Percentiles rank a stretch among this genome's conserved stretches.
Conservation (phyloP, 2,888 invertebrate species). For the Notocelia uddmanniana region DNA sequence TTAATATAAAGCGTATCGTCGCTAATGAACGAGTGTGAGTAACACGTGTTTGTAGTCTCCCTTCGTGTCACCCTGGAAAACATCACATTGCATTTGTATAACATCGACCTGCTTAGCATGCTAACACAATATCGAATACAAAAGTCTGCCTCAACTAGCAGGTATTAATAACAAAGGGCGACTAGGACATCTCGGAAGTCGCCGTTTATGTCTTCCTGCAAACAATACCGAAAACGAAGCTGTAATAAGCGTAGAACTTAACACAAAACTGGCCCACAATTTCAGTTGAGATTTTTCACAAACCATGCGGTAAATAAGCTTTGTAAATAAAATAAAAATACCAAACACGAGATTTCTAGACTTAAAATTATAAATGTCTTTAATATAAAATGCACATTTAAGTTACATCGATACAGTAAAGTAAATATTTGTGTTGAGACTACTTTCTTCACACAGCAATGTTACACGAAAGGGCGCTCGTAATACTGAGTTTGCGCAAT, state of each 20-base stretch:
- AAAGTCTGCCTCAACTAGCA: conserved; percentile 60
- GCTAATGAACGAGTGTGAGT: conserved; percentile 83
- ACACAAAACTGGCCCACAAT: conserved; percentile 79
- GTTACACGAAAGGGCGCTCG: conserved; percentile 65
- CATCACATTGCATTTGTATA: conserved; percentile 71
- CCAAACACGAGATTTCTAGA: conserved; percentile 52
- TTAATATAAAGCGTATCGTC: conserved; percentile 68
- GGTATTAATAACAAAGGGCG: conserved; percentile 83
- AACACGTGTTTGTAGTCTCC: conserved; percentile 90
- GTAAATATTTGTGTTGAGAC: conserved; percentile 42
- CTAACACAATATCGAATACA: conserved; percentile 62
- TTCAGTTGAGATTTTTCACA: conserved; percentile 61
- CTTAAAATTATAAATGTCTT: conserved; percentile 65
- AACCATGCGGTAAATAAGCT: conserved; percentile 67
- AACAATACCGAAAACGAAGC: conserved; percentile 75
- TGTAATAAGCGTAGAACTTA: conserved; percentile 55
- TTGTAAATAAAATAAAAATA: conserved; percentile 54
- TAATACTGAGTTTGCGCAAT: conserved; percentile 67
- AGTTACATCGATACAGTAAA: conserved; percentile 55
- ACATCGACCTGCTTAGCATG: conserved; percentile 60
- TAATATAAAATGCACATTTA: conserved; percentile 66
- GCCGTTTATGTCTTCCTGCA: conserved; percentile 89
- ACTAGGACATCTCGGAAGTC: conserved; percentile 89
- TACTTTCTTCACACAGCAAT: conserved; percentile 61
- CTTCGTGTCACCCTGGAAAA: conserved; percentile 89